Percentiles rank a stretch among this genome's conserved stretches.
These are phyloP conservation scores for Alligator sinensis DNA, from an alignment of 2,113 vertebrate genomes.

Conservation along the genomic window DNA sequence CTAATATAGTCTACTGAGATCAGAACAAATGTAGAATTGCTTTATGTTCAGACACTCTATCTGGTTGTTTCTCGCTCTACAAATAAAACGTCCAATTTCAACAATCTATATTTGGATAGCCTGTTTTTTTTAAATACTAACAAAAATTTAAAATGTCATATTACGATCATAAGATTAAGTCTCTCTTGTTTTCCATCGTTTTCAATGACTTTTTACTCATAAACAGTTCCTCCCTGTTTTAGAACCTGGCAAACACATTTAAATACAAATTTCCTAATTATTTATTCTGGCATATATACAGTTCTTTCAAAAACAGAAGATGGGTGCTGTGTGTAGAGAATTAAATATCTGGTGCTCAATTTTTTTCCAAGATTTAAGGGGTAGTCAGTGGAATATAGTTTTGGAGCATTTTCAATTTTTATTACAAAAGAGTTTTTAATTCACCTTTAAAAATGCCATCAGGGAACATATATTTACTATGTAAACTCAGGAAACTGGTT, in stretches of 20 bases:
- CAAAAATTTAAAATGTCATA: too few relatives aligned
- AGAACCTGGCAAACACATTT: not conserved
- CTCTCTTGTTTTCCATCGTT: not conserved
- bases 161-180: too few relatives aligned
- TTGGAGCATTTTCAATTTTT: not conserved
- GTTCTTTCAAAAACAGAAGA: not conserved
- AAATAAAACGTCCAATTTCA: not conserved
- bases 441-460: not conserved
- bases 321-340: not conserved
- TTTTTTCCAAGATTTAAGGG: not conserved
- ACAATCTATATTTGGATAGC: not conserved
- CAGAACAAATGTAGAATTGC: fast-evolving
- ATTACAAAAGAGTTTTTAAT: not conserved
- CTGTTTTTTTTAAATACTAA: not conserved
- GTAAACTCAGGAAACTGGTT: not conserved
- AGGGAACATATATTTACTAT: not conserved
- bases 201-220: fast-evolving
- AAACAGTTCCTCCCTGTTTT: not conserved
- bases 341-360: not conserved
- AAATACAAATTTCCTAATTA: not conserved
- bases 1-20: not conserved
- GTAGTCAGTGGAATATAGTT: not conserved
- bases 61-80: not conserved
- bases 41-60: not conserved
- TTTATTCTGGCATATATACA: not conserved